These are phyloP conservation scores for Pseudopodoces humilis DNA, from an alignment of 2,113 vertebrate genomes.

Conservation along the genomic window DNA sequence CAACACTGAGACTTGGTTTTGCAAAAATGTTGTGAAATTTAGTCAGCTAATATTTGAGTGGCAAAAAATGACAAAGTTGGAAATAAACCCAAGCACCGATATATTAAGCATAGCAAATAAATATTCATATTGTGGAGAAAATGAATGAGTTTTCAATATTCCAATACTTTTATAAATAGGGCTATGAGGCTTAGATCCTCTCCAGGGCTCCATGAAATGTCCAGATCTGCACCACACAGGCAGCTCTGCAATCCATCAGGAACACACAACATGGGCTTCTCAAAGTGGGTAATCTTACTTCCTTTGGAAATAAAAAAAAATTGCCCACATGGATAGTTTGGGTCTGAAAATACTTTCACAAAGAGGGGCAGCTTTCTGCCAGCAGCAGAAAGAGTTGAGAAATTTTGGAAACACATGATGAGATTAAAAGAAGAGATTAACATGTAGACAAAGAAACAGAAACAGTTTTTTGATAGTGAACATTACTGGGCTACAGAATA, in stretches of 20 bases:
- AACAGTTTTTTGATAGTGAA: not conserved
- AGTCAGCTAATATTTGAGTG: not conserved
- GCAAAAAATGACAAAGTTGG: not conserved
- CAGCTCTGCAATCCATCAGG: not conserved
- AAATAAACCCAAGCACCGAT: accelerated
- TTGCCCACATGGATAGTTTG: not conserved
- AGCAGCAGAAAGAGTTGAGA: not conserved
- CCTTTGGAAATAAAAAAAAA: not conserved
- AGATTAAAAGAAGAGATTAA: not conserved
- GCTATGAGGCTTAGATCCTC: not conserved
- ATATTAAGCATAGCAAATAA: not conserved
- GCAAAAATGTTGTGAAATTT: not conserved
- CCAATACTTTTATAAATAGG: not conserved
- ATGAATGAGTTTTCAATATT: not conserved
- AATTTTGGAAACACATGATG: not conserved
- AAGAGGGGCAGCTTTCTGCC: not conserved
- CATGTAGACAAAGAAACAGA: not conserved
- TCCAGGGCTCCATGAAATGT: not conserved
- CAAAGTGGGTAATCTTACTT: not conserved
- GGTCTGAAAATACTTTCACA: not conserved
- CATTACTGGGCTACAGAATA: not conserved
- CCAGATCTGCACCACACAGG: not conserved
- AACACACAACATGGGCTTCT: not conserved
- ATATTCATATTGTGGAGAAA: not conserved
- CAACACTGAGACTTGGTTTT: not conserved